Evolutionary conservation across 1,140 invertebrate species (phyloP), one percentile per base, ranked within the genome.

Genomic region (Agraylea sexmaculata): DNA sequence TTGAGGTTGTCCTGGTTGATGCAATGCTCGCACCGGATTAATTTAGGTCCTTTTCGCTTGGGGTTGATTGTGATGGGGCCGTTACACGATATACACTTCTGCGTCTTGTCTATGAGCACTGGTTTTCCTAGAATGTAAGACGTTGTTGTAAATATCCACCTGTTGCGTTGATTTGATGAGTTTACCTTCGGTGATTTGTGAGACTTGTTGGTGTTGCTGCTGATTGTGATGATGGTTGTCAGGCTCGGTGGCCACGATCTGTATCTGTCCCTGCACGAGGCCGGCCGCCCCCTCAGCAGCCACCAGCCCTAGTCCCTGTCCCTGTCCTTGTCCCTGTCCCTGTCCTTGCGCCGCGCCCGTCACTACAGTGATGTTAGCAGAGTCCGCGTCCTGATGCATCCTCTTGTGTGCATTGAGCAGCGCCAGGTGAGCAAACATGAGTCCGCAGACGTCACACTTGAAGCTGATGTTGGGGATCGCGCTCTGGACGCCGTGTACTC

Each of bases 381-480:
- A 52, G 66, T 64, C 65, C 54, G 62, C 57, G 47, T 75, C 71
- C 41, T 69, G 65, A 47, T 84, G 81, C 51, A 83, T 80, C 39
- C 81, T 70, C 62, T 87, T 87, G 54, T 87, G 83, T 51, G 84
- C 78, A 60, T 83, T 85, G 1, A 87, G 58, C 29, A 86, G 54
- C 17, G 78, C 75, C 40, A 85, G 64, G 54, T 87, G 83, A 2
- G 76, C 76, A 57, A 87, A 87, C 62, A 84, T 82, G 21, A 85
- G 59, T 18, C 83, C 83, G 55, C 84, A 87, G 3, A 86, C 77
- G 60, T 87, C 84, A 59, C 84, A 87, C 61, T 87, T 87, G 55
- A 83, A 86, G 42, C 80, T 84, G 11, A 83, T 82, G 51, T 81
- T 80, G 13, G 76, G 79, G 50, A 83, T 82, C 31, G 81, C 71